Base-by-base conservation (phyloP, 1,140 invertebrate species). In the Drosophila dunni region DNA sequence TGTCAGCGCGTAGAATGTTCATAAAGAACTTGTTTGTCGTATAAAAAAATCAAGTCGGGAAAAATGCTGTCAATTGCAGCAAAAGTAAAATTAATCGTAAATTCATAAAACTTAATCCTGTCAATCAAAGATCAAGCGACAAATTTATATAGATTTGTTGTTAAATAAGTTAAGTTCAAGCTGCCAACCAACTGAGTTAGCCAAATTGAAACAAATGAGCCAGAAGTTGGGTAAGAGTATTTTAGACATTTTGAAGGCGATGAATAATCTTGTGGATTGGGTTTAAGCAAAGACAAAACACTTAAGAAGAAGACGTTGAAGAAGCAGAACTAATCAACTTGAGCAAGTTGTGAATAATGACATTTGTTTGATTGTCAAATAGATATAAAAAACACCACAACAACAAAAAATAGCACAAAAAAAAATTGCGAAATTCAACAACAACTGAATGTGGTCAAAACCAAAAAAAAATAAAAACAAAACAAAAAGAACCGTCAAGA, bases 401-500 rank as follows among this genome's bases (percentile, higher is more conserved):
- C 44, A 34, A 53, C 42, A 54, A 65, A 64, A 70, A 71, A 69
- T 75, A 56, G 66, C 72, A 70, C 38, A 71, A 8, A 6, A 9
- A 45, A 29, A 71, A 75, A 70, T 75, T 75, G 60, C 60, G 36
- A 70, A 75, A 75, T 53, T 51, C 33, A 15, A 45, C 6, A 29
- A 33, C n/a, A 60, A 56, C 48, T 48, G n/a, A 51, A 74, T 58
- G 57, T 53, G 24, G 40, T 34, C 34, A 60, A 61, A 29, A 29
- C 24, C 24, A 29, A 29, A 29, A 3, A 29, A 29, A 29, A 24
- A n/a, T 24, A 24, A 24, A 29, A 29, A 6, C 1, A 29, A 29
- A 29, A 29, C 24, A 29, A 24, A 68, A 70, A 79, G 71, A 74
- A 69, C 42, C 76, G 72, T 83, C 71, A 69, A 74, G 72, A 79